Evolutionary conservation across 2,113 vertebrate genomes (phyloP).

Genomic region (Panthera tigris): DNA sequence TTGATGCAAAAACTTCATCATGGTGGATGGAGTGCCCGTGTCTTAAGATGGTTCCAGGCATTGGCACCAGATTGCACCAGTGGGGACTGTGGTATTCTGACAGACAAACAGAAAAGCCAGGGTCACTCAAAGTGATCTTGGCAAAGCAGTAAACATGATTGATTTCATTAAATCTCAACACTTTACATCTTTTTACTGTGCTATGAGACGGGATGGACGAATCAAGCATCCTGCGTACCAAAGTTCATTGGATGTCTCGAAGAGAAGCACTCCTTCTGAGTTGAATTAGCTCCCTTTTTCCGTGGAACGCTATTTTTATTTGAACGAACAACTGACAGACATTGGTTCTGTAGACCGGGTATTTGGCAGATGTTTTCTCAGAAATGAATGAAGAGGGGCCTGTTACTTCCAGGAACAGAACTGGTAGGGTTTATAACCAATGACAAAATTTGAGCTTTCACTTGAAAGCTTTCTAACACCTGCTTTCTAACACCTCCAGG

Average conservation of each 20-base stretch:
- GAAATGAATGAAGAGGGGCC: background rate
- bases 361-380: slow-evolving; percentile 22
- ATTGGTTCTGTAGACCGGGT: background rate
- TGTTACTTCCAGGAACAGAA: background rate
- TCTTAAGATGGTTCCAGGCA: background rate
- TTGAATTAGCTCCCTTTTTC: background rate
- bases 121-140: background rate
- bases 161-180: background rate
- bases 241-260: background rate
- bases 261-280: background rate
- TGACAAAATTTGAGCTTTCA: background rate
- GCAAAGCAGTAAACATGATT: background rate
- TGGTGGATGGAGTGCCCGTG: background rate
- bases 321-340: background rate
- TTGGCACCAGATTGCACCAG: background rate
- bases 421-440: background rate
- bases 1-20: background rate
- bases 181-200: background rate
- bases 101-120: background rate
- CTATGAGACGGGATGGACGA: background rate
- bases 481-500: background rate
- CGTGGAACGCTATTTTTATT: background rate
- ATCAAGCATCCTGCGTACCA: background rate
- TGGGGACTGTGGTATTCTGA: background rate
- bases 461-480: too few relatives aligned